Percentiles rank a stretch among this genome's conserved stretches.
These are phyloP conservation scores for Lacanobia oleracea DNA, from an alignment of 2,888 invertebrate genomes.

Conservation along the genomic window DNA sequence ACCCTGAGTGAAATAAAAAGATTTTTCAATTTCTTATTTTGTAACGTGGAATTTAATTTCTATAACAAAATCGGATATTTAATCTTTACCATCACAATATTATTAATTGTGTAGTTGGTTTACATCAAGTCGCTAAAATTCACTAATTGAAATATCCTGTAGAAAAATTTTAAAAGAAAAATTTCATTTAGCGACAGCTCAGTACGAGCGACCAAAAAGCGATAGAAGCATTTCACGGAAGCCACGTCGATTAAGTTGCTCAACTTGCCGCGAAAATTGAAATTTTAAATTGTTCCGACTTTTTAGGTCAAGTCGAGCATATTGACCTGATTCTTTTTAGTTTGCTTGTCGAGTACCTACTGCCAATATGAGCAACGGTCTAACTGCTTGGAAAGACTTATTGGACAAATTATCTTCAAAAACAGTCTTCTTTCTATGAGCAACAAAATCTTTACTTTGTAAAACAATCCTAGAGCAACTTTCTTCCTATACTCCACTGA, in stretches of 20 bases:
- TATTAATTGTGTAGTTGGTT: too few species aligned
- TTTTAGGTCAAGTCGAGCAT: not conserved
- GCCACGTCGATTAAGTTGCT: slow-evolving; percentile 13
- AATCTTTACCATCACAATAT: too few species aligned
- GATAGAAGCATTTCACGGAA: slow-evolving; percentile 18
- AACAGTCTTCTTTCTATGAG: too few species aligned
- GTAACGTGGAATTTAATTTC: not conserved
- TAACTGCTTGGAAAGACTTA: not conserved
- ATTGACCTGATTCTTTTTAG: not conserved
- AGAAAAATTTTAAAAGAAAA: not conserved
- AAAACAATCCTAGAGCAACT: slow-evolving; percentile 20
- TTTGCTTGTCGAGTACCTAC: not conserved
- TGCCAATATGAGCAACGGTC: not conserved
- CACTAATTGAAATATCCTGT: not conserved
- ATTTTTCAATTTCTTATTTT: not conserved
- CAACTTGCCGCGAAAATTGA: slow-evolving; percentile 27
- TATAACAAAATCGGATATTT: not conserved
- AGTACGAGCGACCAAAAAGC: slow-evolving; percentile 2
- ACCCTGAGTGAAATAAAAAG: slow-evolving; percentile 76
- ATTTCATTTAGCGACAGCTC: not conserved
- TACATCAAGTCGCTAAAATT: not conserved
- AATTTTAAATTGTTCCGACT: slow-evolving; percentile 6
- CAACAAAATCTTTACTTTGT: slow-evolving; percentile 14
- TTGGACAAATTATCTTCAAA: not conserved
- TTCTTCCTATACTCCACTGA: slow-evolving; percentile 84